A percentile compares a stretch with the other conserved stretches of the same genome.
Evolutionary conservation across 1,140 invertebrate species (phyloP).

Genomic region (Hyposmocoma kahamanoa): DNA sequence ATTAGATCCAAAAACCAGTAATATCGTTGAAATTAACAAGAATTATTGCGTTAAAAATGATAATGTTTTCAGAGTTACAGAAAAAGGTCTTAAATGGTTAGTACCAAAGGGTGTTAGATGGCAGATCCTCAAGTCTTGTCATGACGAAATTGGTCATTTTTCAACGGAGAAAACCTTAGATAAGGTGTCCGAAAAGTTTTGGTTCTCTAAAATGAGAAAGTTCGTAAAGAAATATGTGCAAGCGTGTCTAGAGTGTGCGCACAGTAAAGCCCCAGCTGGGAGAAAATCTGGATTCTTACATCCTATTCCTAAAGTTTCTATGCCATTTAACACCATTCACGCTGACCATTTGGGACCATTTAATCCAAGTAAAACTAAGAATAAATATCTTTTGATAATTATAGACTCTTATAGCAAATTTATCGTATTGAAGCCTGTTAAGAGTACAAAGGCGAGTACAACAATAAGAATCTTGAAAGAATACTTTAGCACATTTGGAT

Average conservation of each 20-base stretch:
- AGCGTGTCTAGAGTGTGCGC: slow-evolving; percentile 17
- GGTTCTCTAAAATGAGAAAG: slow-evolving; percentile 15
- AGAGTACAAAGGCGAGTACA: neutral
- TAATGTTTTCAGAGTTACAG: neutral
- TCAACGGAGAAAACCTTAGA: slow-evolving; percentile 22
- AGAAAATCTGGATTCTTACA: slow-evolving; percentile 14
- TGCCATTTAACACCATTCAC: slow-evolving; percentile 11
- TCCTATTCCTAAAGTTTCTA: slow-evolving; percentile 14
- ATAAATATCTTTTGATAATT: neutral
- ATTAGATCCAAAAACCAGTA: neutral
- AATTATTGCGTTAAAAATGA: slow-evolving; percentile 4
- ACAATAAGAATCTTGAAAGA: neutral
- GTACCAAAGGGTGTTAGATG: slow-evolving; percentile 8
- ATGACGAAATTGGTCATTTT: slow-evolving; percentile 28
- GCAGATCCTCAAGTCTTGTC: slow-evolving; percentile 14
- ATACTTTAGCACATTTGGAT: neutral
- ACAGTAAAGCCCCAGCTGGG: slow-evolving; percentile 12
- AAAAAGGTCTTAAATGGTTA: neutral
- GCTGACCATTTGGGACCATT: slow-evolving; percentile 4
- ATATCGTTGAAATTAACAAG: neutral
- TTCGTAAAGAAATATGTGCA: slow-evolving; percentile 13
- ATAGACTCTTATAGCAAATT: slow-evolving; percentile 1
- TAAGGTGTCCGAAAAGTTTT: slow-evolving; percentile 24
- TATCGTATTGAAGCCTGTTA: neutral
- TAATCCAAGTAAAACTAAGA: neutral